Evolutionary conservation across 2,888 invertebrate genomes (phyloP).

Genomic region (Cheilosia vulpina): DNA sequence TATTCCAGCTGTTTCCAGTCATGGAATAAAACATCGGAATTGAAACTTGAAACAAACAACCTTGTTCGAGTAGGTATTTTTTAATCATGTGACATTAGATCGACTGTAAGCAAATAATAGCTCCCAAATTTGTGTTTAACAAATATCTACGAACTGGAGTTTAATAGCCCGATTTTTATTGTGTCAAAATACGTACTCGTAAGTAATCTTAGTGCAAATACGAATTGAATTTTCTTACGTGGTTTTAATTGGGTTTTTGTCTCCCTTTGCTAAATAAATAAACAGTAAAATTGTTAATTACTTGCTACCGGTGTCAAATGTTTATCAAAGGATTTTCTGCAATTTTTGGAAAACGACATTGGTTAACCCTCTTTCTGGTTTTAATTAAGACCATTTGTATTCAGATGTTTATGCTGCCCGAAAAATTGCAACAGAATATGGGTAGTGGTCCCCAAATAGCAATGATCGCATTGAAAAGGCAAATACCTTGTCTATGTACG

Average conservation of each 20-base stretch:
- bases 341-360: neutral
- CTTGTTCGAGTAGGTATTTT: constrained; percentile 6
- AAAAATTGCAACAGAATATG: too few species aligned
- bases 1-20: neutral
- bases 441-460: too few species aligned
- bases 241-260: neutral
- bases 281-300: constrained; percentile 3
- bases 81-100: constrained; percentile 17
- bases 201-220: neutral
- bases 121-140: constrained; percentile 8
- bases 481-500: too few species aligned
- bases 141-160: neutral
- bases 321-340: neutral
- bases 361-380: neutral
- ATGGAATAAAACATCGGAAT: neutral
- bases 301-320: constrained; percentile 1
- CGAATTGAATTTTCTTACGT: neutral
- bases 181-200: neutral
- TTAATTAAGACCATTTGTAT: constrained; percentile 11
- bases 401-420: neutral
- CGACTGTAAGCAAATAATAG: neutral
- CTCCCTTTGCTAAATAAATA: neutral
- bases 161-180: constrained; percentile 7
- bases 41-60: neutral
- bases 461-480: too few species aligned